A percentile compares a stretch with the other conserved stretches of the same genome.
Evolutionary conservation across 2,888 invertebrate species (phyloP).

Genomic region (Melinopterus prodromus): DNA sequence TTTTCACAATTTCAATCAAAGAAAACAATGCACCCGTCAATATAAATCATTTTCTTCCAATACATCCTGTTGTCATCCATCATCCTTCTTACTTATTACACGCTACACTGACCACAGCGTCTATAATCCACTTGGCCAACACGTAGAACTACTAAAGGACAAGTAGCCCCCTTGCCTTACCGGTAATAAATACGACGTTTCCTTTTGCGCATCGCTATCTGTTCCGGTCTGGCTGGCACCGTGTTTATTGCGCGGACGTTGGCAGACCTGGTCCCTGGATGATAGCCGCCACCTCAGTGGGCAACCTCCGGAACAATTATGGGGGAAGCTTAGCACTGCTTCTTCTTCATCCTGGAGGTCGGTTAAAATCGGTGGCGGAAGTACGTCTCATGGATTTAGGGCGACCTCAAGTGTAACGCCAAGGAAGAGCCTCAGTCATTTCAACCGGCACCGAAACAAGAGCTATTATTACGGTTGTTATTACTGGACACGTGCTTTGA

Average conservation of each 20-base stretch:
- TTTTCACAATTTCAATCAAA: too few relatives aligned
- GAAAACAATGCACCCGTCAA: too few relatives aligned
- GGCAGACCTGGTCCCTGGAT: neutral
- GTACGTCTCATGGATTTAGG: neutral
- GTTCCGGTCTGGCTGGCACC: neutral
- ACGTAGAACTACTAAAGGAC: neutral
- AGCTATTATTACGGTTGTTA: neutral
- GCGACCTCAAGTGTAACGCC: neutral
- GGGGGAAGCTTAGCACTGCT: neutral
- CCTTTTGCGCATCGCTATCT: slow-evolving; percentile 4
- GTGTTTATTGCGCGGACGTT: neutral
- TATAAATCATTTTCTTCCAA: too few relatives aligned
- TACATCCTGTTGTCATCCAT: neutral
- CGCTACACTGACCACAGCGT: neutral
- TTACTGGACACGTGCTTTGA: neutral
- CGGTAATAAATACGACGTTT: neutral
- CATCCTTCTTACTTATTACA: neutral
- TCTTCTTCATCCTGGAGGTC: slow-evolving; percentile 4
- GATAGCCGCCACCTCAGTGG: neutral
- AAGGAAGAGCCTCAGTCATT: neutral
- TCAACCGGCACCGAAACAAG: neutral
- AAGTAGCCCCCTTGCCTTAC: neutral
- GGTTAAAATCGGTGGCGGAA: neutral
- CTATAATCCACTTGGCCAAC: neutral
- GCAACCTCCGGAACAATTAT: neutral